Conservation (phyloP, 2,888 invertebrate genomes). For the Microdon myrmicae region DNA sequence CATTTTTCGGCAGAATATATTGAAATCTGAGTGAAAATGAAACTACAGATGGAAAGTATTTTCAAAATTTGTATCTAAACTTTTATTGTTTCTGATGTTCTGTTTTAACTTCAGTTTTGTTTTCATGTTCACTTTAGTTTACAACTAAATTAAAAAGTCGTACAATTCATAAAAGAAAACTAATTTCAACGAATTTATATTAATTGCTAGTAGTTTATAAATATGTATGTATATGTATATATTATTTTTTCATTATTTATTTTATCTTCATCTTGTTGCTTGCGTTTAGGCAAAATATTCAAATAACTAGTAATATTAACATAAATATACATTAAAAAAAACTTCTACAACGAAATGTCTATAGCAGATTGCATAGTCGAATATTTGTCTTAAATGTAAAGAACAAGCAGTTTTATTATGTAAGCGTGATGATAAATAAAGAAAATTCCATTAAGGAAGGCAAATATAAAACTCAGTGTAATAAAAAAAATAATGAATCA, state of each 20-base stretch:
- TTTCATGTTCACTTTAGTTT: slow-evolving; percentile 12
- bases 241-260: background rate
- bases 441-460: too few species aligned
- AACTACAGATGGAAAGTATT: too few species aligned
- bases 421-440: too few species aligned
- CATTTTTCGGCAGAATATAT: too few species aligned
- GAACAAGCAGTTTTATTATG: too few species aligned
- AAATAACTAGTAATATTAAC: slow-evolving; percentile 16
- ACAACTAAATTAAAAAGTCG: slow-evolving; percentile 42
- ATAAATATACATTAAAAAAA: slow-evolving; percentile 1
- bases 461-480: too few species aligned
- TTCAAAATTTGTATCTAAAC: slow-evolving; percentile 67
- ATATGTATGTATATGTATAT: slow-evolving; percentile 1
- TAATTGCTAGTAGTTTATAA: slow-evolving; percentile 30
- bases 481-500: slow-evolving; percentile 1
- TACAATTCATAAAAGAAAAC: slow-evolving; percentile 35
- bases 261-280: slow-evolving; percentile 20
- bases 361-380: too few species aligned
- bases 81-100: slow-evolving; percentile 63
- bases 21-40: too few species aligned
- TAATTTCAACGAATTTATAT: slow-evolving; percentile 22
- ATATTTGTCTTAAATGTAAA: too few species aligned
- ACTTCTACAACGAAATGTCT: too few species aligned
- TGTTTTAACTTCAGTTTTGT: slow-evolving; percentile 26
- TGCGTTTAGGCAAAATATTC: slow-evolving; percentile 14